Evolutionary conservation across 1,140 invertebrate species (phyloP).

Genomic region (Drosophila fuyamai): DNA sequence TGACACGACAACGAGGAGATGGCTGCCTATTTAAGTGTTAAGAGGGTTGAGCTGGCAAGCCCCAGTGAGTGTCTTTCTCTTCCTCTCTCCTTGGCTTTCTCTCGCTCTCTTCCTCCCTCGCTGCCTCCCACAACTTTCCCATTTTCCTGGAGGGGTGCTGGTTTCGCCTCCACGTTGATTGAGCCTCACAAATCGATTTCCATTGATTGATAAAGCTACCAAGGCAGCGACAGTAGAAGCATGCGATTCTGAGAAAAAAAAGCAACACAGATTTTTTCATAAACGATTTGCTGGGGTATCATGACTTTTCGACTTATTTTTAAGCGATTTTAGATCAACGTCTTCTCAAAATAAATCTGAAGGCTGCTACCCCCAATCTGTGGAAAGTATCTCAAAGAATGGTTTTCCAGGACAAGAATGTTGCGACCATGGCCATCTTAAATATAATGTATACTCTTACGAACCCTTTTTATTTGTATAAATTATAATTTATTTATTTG

Average conservation of each 20-base stretch:
- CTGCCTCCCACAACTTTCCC: conserved; percentile 6
- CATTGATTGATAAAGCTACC: conserved; percentile 76
- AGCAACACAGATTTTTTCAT: neutral
- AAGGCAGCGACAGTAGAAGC: conserved; percentile 8
- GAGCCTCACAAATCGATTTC: conserved; percentile 70
- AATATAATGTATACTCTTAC: too few relatives aligned
- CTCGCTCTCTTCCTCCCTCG: neutral
- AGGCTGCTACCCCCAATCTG: too few relatives aligned
- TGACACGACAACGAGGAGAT: conserved; percentile 54
- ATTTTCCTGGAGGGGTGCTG: conserved; percentile 13
- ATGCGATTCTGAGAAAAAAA: neutral
- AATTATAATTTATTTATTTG: too few relatives aligned
- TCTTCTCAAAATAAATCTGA: too few relatives aligned
- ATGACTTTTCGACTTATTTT: neutral
- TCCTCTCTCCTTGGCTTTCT: neutral
- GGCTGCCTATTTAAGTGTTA: conserved; percentile 72
- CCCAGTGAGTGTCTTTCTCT: conserved; percentile 6
- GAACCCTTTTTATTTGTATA: too few relatives aligned
- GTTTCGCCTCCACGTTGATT: conserved; percentile 39
- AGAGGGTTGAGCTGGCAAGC: conserved; percentile 46
- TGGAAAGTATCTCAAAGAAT: too few relatives aligned
- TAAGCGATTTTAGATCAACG: neutral
- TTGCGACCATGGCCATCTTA: too few relatives aligned
- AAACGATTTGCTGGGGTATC: neutral
- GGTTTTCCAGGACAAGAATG: too few relatives aligned